These are phyloP conservation scores for Agraylea sexmaculata DNA, from an alignment of 1,140 invertebrate species.

Conservation along the genomic window DNA sequence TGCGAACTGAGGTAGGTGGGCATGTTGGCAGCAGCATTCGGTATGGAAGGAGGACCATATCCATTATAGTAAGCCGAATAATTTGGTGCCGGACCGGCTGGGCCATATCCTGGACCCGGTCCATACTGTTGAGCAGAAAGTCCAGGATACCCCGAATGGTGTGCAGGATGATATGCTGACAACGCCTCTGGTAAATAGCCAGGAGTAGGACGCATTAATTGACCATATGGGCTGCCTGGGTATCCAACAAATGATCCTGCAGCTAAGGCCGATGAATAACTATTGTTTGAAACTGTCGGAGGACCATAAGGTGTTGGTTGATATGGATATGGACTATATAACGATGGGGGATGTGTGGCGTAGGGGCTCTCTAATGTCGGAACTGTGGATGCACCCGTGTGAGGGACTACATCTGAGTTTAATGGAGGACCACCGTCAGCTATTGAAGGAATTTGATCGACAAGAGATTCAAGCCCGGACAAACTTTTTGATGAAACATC, in stretches of 20 bases:
- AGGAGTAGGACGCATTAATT: constrained; percentile 36
- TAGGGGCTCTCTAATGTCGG: constrained; percentile 27
- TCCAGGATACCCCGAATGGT: constrained; percentile 20
- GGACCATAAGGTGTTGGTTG: constrained; percentile 20
- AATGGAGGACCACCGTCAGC: constrained; percentile 42
- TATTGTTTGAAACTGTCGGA: constrained; percentile 20
- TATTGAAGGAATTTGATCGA: constrained; percentile 84
- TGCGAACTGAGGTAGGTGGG: constrained; percentile 22
- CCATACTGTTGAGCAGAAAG: constrained; percentile 19
- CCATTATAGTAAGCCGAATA: constrained; percentile 32
- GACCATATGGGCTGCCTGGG: constrained; percentile 32
- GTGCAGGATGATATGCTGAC: constrained; percentile 25
- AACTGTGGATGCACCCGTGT: constrained; percentile 18
- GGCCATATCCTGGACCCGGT: constrained; percentile 28
- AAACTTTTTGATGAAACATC: constrained; percentile 77
- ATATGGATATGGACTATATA: constrained; percentile 21
- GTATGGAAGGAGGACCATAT: constrained; percentile 29
- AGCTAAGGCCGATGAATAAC: constrained; percentile 24
- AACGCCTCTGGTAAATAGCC: constrained; percentile 34
- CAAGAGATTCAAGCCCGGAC: constrained; percentile 77
- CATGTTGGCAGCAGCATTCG: constrained; percentile 17
- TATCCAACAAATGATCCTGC: constrained; percentile 36
- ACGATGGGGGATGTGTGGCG: constrained; percentile 21
- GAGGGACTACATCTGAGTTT: constrained; percentile 14
- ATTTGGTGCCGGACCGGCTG: constrained; percentile 26